A percentile compares a stretch with the other conserved stretches of the same genome.
Evolutionary conservation across 2,113 vertebrate genomes (phyloP).

Genomic region (Colossoma macropomum): DNA sequence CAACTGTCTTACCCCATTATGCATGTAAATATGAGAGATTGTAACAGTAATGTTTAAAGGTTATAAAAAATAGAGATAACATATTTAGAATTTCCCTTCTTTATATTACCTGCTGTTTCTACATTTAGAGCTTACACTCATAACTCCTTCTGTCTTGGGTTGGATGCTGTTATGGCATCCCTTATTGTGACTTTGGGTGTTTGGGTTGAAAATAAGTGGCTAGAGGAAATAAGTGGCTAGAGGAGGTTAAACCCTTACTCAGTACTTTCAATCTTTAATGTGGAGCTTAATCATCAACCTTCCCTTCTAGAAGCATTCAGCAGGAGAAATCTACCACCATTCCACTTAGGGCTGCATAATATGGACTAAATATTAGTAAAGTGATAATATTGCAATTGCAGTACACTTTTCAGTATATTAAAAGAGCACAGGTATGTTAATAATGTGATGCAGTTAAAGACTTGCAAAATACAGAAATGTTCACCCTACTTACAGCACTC

Average conservation of each 20-base stretch:
- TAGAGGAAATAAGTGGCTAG: background rate
- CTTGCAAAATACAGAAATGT: no score
- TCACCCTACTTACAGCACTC: no score
- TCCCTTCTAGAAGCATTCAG: background rate
- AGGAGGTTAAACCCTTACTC: slow-evolving; percentile 7
- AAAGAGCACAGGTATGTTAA: no score
- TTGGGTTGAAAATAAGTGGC: background rate
- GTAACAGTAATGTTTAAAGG: background rate
- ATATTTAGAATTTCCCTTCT: no score
- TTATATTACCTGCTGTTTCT: background rate
- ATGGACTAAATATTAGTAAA: no score
- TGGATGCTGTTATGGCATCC: background rate
- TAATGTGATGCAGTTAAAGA: no score
- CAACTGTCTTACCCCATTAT: background rate
- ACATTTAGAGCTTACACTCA: no score
- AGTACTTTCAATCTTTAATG: slow-evolving; percentile 12
- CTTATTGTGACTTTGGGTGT: background rate
- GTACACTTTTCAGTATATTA: no score
- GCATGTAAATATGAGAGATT: background rate
- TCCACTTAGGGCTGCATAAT: background rate
- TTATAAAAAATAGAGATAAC: background rate
- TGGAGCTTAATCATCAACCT: slow-evolving; percentile 28
- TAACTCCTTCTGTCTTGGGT: background rate
- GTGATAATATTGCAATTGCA: no score
- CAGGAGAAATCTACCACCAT: background rate